phyloP scores from a whole-genome alignment of 2,113 vertebrate species.

The Uropsilus gracilis region DNA sequence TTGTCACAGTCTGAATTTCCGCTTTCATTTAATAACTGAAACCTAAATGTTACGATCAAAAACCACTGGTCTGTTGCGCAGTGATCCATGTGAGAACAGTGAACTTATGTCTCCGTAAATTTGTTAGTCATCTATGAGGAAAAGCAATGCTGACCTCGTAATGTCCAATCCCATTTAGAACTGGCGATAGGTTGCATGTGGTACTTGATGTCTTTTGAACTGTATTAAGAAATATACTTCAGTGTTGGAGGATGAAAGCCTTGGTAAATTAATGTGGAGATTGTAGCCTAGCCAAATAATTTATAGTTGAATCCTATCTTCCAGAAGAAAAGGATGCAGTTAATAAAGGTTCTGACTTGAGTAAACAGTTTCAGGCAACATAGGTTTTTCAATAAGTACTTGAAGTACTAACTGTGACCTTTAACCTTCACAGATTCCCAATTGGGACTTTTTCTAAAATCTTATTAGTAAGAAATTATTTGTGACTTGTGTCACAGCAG shows the following conservation, averaged over 20 bases:
- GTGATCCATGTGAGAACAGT: slow-evolving; percentile 84
- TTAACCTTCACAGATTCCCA: slow-evolving; percentile 47
- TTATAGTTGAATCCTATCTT: slow-evolving; percentile 79
- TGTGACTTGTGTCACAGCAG: slow-evolving; percentile 34
- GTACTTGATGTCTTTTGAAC: slow-evolving; percentile 81
- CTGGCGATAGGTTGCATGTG: slow-evolving; percentile 76
- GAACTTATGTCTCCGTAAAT: slow-evolving; percentile 85
- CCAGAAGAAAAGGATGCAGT: slow-evolving; percentile 75
- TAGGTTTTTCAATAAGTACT: slow-evolving; percentile 47
- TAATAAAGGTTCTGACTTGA: slow-evolving; percentile 80
- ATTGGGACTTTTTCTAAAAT: slow-evolving; percentile 66
- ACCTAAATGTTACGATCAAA: slow-evolving; percentile 84
- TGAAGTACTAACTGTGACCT: slow-evolving; percentile 70
- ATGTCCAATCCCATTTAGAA: slow-evolving; percentile 86
- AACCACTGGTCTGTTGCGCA: slow-evolving; percentile 76
- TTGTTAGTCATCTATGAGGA: slow-evolving; percentile 85
- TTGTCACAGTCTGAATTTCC: slow-evolving; percentile 80
- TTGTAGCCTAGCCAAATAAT: slow-evolving; percentile 83
- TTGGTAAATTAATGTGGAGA: slow-evolving; percentile 80
- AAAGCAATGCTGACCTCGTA: slow-evolving; percentile 84
- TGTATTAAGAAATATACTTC: slow-evolving; percentile 80
- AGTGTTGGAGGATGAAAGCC: slow-evolving; percentile 79
- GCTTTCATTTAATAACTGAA: slow-evolving; percentile 81
- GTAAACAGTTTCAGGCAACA: slow-evolving; percentile 72
- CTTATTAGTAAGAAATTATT: slow-evolving; percentile 71